A percentile compares a stretch with the other conserved stretches of the same genome.
These are phyloP conservation scores for Gnathonemus echidnorhynchus DNA, from an alignment of 2,113 vertebrate species.

Conservation along the genomic window DNA sequence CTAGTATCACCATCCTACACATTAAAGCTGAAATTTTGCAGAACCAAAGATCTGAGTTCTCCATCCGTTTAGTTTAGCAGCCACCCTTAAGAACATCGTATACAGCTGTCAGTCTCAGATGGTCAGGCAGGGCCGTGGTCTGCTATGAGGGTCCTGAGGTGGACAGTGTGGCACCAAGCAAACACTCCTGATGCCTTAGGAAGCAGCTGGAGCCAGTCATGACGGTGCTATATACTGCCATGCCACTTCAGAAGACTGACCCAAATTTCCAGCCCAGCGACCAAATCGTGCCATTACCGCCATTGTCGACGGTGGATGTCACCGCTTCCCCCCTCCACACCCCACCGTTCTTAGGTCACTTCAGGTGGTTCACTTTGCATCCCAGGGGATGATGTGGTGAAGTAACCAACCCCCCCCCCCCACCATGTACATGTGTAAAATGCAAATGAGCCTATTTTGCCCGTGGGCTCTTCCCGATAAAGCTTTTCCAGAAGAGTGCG, in stretches of 20 bases:
- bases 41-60: background rate
- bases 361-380: background rate
- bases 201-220: background rate
- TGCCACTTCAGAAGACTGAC: slow-evolving; percentile 14
- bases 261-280: background rate
- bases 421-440: background rate
- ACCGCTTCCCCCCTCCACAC: background rate
- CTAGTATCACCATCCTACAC: background rate
- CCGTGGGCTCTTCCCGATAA: background rate
- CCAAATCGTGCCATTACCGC: background rate
- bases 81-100: background rate
- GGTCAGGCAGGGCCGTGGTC: background rate
- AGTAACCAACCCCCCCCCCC: background rate
- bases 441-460: background rate
- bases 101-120: background rate
- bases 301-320: background rate
- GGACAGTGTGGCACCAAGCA: background rate
- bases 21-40: background rate
- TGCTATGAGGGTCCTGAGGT: background rate
- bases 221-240: background rate
- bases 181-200: slow-evolving; percentile 9
- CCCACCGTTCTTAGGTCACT: background rate
- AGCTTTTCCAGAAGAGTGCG: background rate
- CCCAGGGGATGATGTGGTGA: background rate
- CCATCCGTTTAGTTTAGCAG: background rate